Base-by-base conservation (phyloP, 2,113 vertebrate species). In the Mus pahari region DNA sequence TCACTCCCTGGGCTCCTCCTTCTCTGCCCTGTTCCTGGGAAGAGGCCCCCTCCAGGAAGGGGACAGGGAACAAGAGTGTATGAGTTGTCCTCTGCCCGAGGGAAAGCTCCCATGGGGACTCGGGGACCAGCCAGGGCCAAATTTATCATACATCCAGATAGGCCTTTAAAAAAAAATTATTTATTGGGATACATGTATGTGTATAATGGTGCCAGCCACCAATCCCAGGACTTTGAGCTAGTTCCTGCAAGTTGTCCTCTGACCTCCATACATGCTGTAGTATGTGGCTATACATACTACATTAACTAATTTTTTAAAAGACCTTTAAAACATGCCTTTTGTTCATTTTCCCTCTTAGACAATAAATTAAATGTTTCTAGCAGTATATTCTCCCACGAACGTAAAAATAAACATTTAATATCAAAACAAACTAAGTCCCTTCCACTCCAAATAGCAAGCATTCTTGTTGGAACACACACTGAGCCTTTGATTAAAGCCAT, bases 301-400 rank as follows among this genome's bases (percentile, higher is more conserved):
- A 66, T 66, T 42, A 62, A 62, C 58, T 83, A 19, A 62, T 31
- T 62, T 50, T 50, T 50, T 50, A 77, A 45, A 45, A 62, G 39
- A 36, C 48, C 86, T 58, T 82, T 60, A 26, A 28, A 75, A 75
- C 48, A 62, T n/a, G 33, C 48, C 92, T 64, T 95, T 91, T n/a
- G 71, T 45, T 68, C 83, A 26, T 55, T 68, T 74, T 36, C 53
- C n/a, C 60, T 60, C 22, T 89, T 77, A 82, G 77, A 75, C 45
- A 66, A 39, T 50, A 66, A 66, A 26, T 55, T 81, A 42, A 9
- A 33, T 14, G 2, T 64, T 39, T 86, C 26, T 8, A 86, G 81
- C 62, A 81, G 16, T 92, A 86, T 58, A 90, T 88, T 68, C 86
- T 95, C 92, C 62, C 81, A 77, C 8, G n/a, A 20, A 24, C 83